Evolutionary conservation across 2,113 vertebrate species (phyloP).

Genomic region (Gobio gobio): DNA sequence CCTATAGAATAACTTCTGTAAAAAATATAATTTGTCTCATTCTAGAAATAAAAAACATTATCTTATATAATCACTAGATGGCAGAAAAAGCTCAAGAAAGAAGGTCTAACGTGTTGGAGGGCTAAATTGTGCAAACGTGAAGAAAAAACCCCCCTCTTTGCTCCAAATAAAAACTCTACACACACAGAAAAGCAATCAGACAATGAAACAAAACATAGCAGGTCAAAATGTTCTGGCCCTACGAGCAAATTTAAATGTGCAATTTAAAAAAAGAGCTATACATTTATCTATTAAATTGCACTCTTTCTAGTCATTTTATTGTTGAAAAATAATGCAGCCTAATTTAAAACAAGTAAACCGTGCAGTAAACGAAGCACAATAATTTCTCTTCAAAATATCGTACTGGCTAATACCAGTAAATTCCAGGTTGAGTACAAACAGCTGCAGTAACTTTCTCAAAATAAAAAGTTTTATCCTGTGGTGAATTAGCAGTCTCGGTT

Average conservation of each 20-base stretch:
- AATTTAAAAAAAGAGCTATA: neutral
- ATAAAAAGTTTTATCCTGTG: neutral
- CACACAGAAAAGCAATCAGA: neutral
- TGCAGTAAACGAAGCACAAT: neutral
- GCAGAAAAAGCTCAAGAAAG: conserved; percentile 8
- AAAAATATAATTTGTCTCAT: neutral
- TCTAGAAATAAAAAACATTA: neutral
- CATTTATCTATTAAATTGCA: neutral
- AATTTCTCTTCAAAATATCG: no score
- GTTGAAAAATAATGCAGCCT: no score
- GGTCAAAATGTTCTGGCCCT: neutral
- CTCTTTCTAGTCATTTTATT: no score
- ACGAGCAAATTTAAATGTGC: no score
- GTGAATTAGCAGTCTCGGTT: neutral
- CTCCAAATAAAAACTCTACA: neutral
- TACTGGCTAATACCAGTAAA: neutral
- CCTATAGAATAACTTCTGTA: no score
- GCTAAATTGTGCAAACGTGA: neutral
- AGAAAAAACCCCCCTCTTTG: neutral
- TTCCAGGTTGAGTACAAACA: no score
- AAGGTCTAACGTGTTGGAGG: neutral
- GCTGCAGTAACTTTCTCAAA: neutral
- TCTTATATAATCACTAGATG: conserved; percentile 33
- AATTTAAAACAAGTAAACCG: no score
- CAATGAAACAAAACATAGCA: neutral